A percentile compares a stretch with the other conserved stretches of the same genome.
Evolutionary conservation across 2,113 vertebrate genomes (phyloP).

Genomic region (Cacatua alba): DNA sequence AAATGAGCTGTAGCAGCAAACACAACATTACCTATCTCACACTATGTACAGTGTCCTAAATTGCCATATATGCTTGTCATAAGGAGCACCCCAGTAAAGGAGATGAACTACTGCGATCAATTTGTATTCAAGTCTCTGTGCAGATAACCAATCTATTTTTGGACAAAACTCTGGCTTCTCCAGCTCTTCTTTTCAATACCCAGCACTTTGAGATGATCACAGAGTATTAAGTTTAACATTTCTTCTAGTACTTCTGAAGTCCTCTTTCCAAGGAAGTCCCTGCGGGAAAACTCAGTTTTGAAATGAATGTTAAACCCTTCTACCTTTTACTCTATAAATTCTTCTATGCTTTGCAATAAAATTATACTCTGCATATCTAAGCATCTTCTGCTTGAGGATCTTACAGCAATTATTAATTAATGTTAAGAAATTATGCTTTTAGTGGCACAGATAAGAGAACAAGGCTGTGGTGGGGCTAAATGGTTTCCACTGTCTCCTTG

Average conservation of each 20-base stretch:
- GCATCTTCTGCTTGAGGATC: background rate
- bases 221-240: background rate
- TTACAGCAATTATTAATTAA: background rate
- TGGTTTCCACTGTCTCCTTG: background rate
- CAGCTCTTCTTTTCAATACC: background rate
- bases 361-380: background rate
- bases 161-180: background rate
- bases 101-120: background rate
- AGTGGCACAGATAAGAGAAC: background rate
- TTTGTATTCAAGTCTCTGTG: background rate
- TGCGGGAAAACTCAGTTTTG: background rate
- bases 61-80: background rate
- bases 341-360: background rate
- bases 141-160: background rate
- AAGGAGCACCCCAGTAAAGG: background rate
- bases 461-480: background rate
- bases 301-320: background rate
- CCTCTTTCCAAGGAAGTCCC: background rate
- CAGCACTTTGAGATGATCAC: background rate
- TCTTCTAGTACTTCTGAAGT: background rate
- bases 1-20: background rate
- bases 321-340: background rate
- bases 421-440: background rate
- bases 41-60: background rate
- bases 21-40: background rate